Evolutionary conservation across 2,113 vertebrate genomes (phyloP), one percentile per base, ranked within the genome.

Genomic region (Labrus mixtus): DNA sequence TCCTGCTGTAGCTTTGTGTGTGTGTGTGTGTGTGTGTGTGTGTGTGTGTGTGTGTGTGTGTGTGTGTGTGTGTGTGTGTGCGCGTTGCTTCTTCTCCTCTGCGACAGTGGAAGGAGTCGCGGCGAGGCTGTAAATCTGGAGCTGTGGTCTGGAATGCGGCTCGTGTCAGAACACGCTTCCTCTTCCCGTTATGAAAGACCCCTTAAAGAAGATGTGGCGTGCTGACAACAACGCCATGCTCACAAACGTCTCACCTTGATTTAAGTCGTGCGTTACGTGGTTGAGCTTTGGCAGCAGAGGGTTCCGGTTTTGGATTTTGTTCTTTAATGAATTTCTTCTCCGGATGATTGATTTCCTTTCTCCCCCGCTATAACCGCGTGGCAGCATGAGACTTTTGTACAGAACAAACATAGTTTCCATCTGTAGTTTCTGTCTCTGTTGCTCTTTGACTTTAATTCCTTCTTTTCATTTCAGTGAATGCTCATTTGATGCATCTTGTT

Each of bases 161-260:
- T 92, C 93, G 3, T 94, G 95, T 95, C 89, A 45, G 92, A 91
- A 92, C 94, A 89, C 54, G 94, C 84, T 85, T 85, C 81, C 77
- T 84, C 78, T 85, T 86, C 76, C 70, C 73, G 84, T 93, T 93
- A 93, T 92, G 92, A 93, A 95, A 93, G 93, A 94, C 93, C 94
- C 94, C 92, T 93, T 77, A 84, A 87, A 91, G 73, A 83, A 82
- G 81, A 78, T 86, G 48, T 51, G 79, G 86, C 81, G 81, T 60
- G 74, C 73, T 61, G 87, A 86, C 90, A 91, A 80, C 85, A 87
- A 29, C 84, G 81, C 68, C 54, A 29, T 11, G 51, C 53, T 39
- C 48, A 48, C 51, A 69, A 41, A 68, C 66, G 17, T 68, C 68
- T 85, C 76, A 55, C 73, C 79, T 82, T 75, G 43, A 54, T 63